Evolutionary conservation across 2,888 invertebrate species (phyloP), one percentile per base, ranked within the genome.

Genomic region (Homarus gammarus): DNA sequence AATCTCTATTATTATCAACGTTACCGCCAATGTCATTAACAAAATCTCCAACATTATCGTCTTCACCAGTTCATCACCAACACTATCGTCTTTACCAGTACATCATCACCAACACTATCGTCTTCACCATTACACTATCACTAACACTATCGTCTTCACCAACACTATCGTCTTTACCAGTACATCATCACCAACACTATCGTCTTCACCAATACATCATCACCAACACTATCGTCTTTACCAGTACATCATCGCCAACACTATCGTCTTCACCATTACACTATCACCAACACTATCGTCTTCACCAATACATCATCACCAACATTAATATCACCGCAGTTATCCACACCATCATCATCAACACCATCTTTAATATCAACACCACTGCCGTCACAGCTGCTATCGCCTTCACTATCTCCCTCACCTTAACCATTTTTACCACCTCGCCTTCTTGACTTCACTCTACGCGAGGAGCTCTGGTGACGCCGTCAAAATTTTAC

Each of bases 261-360:
- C n/a, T 22, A 64, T 22, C 22, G 31, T 64, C 31, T 27, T 6
- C 18, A 64, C 5, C 31, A 18, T 8, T 10, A 64, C n/a, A 64
- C 6, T 31, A 64, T 27, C 64, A 64, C 18, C 22, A 10, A 6
- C 18, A 64, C 3, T 5, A 64, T 64, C 31, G 8, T 6, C 64
- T 22, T 64, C 64, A 22, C n/a, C n/a, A n/a, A n/a, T n/a, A n/a
- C n/a, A n/a, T n/a, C 31, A 22, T 64, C 31, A 6, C n/a, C 31
- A 22, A 64, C 36, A 72, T 6, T 44, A n/a, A n/a, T 44, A 44
- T 12, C 44, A 44, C 44, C 44, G 12, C 44, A 5, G 12, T 44
- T 44, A 22, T 64, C 31, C 64, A 64, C 36, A 72, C 22, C 2
- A 72, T 8, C 36, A 72, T 72, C 72, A 72, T 72, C 72, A 72